phyloP scores from a whole-genome alignment of 2,888 invertebrate genomes.

The Leptinotarsa tumamoca region DNA sequence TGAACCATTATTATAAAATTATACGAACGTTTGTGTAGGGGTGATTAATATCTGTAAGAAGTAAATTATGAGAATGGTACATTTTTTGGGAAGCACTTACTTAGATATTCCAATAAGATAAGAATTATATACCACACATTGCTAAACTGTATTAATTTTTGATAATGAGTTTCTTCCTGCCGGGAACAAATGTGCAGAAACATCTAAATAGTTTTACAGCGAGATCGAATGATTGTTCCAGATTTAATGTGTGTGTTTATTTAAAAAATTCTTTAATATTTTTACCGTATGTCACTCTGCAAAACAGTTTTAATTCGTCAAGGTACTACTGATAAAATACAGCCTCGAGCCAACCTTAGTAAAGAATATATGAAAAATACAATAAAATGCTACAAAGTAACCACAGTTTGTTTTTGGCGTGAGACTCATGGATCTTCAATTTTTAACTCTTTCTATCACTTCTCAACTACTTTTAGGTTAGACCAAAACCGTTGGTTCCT shows the following conservation, averaged over 20 bases:
- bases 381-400: too few species aligned
- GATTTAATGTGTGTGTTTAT: neutral
- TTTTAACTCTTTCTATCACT: too few species aligned
- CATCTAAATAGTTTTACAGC: slow-evolving; percentile 22
- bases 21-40: slow-evolving; percentile 47
- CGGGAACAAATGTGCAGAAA: slow-evolving; percentile 28
- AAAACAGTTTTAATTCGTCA: too few species aligned
- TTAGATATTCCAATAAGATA: slow-evolving; percentile 52
- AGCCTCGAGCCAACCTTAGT: too few species aligned
- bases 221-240: slow-evolving; percentile 14
- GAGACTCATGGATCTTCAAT: too few species aligned
- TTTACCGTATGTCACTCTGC: too few species aligned
- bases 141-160: slow-evolving; percentile 56
- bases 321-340: too few species aligned
- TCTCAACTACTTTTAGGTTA: too few species aligned
- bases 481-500: too few species aligned
- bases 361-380: too few species aligned
- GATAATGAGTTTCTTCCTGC: slow-evolving; percentile 53
- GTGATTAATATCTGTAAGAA: slow-evolving; percentile 46
- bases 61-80: slow-evolving; percentile 44
- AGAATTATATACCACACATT: slow-evolving; percentile 50
- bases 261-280: too few species aligned
- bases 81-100: slow-evolving; percentile 41
- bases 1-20: slow-evolving; percentile 42
- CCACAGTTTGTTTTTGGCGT: too few species aligned